Base-by-base conservation (phyloP, 2,888 invertebrate genomes). In the Leptinotarsa juncta region DNA sequence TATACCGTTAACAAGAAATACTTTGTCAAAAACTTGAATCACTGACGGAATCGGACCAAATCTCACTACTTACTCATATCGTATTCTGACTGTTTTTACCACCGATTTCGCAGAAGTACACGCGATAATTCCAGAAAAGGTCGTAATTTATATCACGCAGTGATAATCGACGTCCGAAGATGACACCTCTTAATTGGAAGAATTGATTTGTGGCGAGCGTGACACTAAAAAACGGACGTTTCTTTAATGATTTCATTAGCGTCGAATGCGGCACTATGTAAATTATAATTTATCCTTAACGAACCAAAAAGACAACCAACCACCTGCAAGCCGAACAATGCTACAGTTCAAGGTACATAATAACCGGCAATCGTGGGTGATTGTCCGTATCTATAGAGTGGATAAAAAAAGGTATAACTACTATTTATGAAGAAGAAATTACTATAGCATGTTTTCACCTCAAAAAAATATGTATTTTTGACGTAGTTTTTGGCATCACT, bases 231-330 rank as follows among this genome's bases (percentile, higher is more conserved):
- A 68, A 68, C 55, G 32, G 55, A 48, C 32, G 23, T 55, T 42
- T 42, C 68, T 68, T 42, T 72, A 74, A 76, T 73, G 72, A 76
- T 71, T 73, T 68, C 75, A 77, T 78, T 78, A 78, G 76, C 73
- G 68, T 66, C 55, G 75, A 77, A 75, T 73, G 73, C 71, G 71
- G 73, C 71, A 67, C 70, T 78, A 73, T 75, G 75, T 77, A 75
- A 78, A 78, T 75, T 72, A 67, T 67, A 72, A 77, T 75, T 78
- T 76, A 78, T 75, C 71, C 70, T 23, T 67, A 75, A 65, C 73
- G 75, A 75, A 77, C 62, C 68, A 66, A 67, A 74, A 70, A 67
- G 55, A 55, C 42, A 55, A 68, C 68, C 42, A 55, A 68, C 68
- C 68, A 68, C 68, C 68, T 68, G 68, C 68, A 16, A 68, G 68